phyloP scores from a whole-genome alignment of 2,113 vertebrate species.

The Otocyon megalotis region DNA sequence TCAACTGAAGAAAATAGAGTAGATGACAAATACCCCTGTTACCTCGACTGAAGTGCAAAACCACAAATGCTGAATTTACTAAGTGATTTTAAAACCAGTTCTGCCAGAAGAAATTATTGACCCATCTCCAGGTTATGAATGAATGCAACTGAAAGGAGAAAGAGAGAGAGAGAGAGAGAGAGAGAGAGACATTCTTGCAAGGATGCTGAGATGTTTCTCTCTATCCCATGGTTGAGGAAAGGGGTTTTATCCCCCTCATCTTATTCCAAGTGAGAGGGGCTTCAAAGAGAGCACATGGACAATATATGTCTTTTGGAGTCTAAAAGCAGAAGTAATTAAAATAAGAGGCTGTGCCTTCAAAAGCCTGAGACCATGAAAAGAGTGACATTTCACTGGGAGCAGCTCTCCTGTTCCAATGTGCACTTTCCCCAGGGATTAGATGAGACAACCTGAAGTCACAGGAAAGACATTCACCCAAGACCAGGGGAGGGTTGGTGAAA shows the following conservation, averaged over 20 bases:
- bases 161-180: background rate
- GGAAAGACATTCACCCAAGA: background rate
- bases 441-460: background rate
- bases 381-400: background rate
- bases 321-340: background rate
- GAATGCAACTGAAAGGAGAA: background rate
- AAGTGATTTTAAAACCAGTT: background rate
- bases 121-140: background rate
- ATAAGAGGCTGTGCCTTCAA: background rate
- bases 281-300: background rate
- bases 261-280: background rate
- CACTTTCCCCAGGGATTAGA: background rate
- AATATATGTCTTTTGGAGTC: background rate
- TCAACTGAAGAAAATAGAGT: background rate
- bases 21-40: background rate
- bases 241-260: background rate
- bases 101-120: background rate
- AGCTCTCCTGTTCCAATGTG: background rate
- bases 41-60: background rate
- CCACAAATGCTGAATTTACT: background rate
- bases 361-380: background rate
- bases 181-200: background rate
- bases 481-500: background rate
- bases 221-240: background rate
- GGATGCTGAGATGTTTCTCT: background rate